Evolutionary conservation across 2,113 vertebrate genomes (phyloP).

Genomic region (Glareola pratincola): DNA sequence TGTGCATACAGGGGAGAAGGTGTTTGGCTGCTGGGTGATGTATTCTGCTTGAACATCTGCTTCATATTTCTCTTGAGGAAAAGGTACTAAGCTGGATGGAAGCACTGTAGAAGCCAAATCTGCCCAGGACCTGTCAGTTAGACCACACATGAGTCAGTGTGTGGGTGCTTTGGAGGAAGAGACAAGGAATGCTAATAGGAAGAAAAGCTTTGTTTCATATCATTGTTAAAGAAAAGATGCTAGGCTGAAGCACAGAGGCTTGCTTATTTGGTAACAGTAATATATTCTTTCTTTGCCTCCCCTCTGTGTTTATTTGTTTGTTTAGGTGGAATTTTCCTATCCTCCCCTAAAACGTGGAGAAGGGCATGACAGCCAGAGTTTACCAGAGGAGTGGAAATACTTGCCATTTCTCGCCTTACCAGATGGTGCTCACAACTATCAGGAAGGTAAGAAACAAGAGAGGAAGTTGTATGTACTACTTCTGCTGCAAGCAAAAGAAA

Average conservation of each 20-base stretch:
- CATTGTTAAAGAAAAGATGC: not conserved
- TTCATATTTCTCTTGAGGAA: not conserved
- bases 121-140: not conserved
- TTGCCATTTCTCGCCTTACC: constrained; percentile 94
- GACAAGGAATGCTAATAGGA: not conserved
- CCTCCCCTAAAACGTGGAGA: constrained; percentile 87
- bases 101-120: not conserved
- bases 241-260: not conserved
- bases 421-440: constrained; percentile 96
- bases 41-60: not conserved
- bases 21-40: not conserved
- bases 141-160: not conserved
- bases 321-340: constrained; percentile 95
- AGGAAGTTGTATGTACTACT: not conserved
- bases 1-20: not conserved
- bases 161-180: not conserved
- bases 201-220: not conserved
- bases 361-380: constrained; percentile 86
- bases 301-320: not conserved
- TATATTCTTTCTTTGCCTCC: not conserved
- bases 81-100: not conserved
- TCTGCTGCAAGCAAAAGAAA: not conserved
- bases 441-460: constrained; percentile 82
- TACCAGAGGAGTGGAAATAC: constrained; percentile 96
- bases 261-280: not conserved